Evolutionary conservation across 1,140 invertebrate species (phyloP), one percentile per base, ranked within the genome.

Genomic region (Tigriopus japonicus): DNA sequence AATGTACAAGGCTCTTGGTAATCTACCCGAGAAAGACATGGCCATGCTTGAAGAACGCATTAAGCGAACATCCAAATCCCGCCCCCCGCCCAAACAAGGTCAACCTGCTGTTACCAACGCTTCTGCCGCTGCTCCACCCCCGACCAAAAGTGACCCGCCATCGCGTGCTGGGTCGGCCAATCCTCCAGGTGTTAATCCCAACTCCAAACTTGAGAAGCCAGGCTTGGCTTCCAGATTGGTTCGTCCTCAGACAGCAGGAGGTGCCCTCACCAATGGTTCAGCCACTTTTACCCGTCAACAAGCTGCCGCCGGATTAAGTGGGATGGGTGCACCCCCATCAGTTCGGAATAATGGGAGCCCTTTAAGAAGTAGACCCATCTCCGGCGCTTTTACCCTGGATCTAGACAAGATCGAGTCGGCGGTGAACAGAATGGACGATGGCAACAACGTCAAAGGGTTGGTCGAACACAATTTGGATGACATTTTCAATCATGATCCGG

Each of bases 31-130:
- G 66, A 98, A 98, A 74, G 92, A 97, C 69, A 79, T 86, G 66
- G 87, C 87, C 1, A 76, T 96, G 62, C 73, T 98, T 23, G 92
- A 97, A 68, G 93, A 98, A 71, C 77, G 94, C 49, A 94, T 98
- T 52, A 94, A 94, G 68, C 77, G 89, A 42, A 82, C 85, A 9
- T 78, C 82, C 17, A 86, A 87, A 68, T 84, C 75, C 70, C 68
- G 75, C 17, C 73, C 35, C 13, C 28, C 55, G 14, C 12, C 12
- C 17, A 17, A 17, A 14, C 13, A 14, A n/a, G 17, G 17, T 13
- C 13, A 40, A 42, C 28, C 35, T 5, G 24, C 24, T 17, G 12
- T 41, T n/a, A 9, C 21, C 9, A 15, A 3, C 2, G 21, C 9
- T 24, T 3, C 15, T 15, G 1, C 55, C 10, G 5, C 55, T 43